A percentile compares a stretch with the other conserved stretches of the same genome.
Conservation (phyloP, 2,113 vertebrate genomes). For the Promerops cafer region DNA sequence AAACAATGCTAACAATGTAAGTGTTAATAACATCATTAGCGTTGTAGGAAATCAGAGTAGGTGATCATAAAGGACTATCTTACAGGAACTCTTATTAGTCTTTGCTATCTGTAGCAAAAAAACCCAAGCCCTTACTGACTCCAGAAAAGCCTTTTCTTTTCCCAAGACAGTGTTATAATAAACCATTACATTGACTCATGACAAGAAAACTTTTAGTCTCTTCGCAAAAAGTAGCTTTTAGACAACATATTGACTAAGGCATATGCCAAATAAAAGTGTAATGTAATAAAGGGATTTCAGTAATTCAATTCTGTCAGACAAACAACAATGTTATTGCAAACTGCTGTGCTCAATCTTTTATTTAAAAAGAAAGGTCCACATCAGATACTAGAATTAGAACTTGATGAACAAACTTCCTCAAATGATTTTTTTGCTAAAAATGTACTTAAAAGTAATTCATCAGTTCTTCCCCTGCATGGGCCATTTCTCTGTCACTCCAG, state of each 20-base stretch:
- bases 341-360: background rate
- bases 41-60: background rate
- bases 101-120: background rate
- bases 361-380: background rate
- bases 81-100: slow-evolving; percentile 32
- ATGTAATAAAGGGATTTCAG: background rate
- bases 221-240: slow-evolving; percentile 10
- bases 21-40: background rate
- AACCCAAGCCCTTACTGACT: background rate
- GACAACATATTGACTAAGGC: background rate
- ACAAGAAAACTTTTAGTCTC: slow-evolving; percentile 1
- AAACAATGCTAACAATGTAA: background rate
- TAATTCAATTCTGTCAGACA: background rate
- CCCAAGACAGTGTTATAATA: background rate
- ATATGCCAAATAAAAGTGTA: background rate
- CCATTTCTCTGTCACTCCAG: background rate
- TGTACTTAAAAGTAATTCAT: slow-evolving; percentile 6
- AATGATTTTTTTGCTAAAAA: background rate
- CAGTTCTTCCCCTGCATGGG: background rate
- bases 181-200: background rate
- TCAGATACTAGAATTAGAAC: background rate
- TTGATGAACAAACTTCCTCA: background rate
- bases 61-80: background rate
- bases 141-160: background rate
- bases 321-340: background rate